These are phyloP conservation scores for Machaerirhynchus nigripectus DNA, from an alignment of 2,113 vertebrate genomes.

Conservation along the genomic window DNA sequence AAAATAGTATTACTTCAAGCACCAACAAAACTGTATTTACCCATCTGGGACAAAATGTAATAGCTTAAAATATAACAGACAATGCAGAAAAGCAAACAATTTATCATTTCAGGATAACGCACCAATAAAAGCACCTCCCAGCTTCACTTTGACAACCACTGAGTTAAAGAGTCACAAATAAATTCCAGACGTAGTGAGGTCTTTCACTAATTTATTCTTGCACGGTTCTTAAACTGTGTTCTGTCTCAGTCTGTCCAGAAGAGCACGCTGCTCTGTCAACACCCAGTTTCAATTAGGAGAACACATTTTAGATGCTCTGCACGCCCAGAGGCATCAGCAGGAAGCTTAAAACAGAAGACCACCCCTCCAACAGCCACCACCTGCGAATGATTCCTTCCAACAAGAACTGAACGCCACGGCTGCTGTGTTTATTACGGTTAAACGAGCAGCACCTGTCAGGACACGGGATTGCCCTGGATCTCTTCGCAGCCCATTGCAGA, in stretches of 20 bases:
- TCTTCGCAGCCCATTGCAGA: fast-evolving
- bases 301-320: not conserved
- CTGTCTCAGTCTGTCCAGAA: not conserved
- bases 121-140: not conserved
- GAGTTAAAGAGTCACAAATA: not conserved
- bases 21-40: not conserved
- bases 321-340: not conserved
- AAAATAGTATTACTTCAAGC: not conserved
- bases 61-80: not conserved
- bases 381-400: fast-evolving
- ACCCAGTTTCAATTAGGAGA: not conserved
- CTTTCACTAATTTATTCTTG: not conserved
- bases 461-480: fast-evolving
- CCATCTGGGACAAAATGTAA: not conserved
- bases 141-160: not conserved
- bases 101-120: not conserved
- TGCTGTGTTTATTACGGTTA: fast-evolving
- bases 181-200: not conserved
- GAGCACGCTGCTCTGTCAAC: not conserved
- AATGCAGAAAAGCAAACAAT: not conserved
- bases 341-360: too few species aligned
- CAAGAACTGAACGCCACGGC: fast-evolving
- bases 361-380: not conserved
- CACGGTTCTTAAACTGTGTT: not conserved
- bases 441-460: too few species aligned